Conservation (phyloP, 2,888 invertebrate genomes). For the Drosophila pegasa region DNA sequence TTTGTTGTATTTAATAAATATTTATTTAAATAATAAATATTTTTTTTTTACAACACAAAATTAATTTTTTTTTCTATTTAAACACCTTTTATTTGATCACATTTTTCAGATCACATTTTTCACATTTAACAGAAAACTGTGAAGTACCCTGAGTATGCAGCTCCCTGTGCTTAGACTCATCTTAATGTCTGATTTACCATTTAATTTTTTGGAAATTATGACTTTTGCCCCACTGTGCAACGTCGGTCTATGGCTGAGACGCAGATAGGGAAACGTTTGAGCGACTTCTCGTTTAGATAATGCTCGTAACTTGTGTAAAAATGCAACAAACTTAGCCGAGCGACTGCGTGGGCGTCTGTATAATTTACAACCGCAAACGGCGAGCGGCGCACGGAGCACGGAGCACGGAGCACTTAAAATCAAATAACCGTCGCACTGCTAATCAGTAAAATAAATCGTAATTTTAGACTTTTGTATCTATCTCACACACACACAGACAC, state of each 20-base stretch:
- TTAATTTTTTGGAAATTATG: no score
- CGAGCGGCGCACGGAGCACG: neutral
- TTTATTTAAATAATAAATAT: no score
- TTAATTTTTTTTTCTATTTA: no score
- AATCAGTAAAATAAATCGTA: conserved; percentile 66
- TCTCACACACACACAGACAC: conserved; percentile 43
- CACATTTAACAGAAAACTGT: no score
- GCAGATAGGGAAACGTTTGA: conserved; percentile 21
- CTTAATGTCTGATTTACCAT: no score
- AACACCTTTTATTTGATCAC: no score
- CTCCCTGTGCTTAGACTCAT: no score
- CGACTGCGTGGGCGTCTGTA: conserved; percentile 55
- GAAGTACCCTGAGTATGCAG: no score
- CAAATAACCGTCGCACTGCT: conserved; percentile 58
- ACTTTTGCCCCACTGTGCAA: no score
- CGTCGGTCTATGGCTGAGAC: conserved; percentile 3
- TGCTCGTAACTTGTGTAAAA: conserved; percentile 40
- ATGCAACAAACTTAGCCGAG: conserved; percentile 41
- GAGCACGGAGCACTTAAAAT: conserved; percentile 51
- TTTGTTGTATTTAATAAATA: no score
- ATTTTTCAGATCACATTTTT: no score
- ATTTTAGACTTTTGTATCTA: conserved; percentile 36
- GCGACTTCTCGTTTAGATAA: conserved; percentile 57
- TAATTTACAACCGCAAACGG: conserved; percentile 76
- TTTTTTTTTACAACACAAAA: no score